phyloP scores from a whole-genome alignment of 2,797 vertebrate genomes.

The Melanotaenia parkinsoni region DNA sequence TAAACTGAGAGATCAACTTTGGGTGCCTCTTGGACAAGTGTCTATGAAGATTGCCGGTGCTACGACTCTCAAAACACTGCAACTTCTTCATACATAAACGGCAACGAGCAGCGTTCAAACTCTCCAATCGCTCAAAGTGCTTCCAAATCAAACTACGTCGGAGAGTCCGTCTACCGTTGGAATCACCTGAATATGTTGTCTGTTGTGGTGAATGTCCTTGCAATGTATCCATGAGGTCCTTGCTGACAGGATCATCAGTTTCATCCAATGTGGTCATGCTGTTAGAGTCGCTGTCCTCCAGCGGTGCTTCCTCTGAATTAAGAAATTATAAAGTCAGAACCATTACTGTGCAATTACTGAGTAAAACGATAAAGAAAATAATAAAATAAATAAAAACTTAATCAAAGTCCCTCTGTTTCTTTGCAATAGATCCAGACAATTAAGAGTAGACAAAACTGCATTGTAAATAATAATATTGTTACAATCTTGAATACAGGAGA shows the following conservation, averaged over 20 bases:
- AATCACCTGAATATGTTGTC: conserved; percentile 1
- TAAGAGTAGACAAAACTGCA: neutral
- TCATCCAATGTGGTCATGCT: conserved; percentile 42
- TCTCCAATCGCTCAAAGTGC: conserved; percentile 69
- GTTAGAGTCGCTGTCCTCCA: conserved; percentile 66
- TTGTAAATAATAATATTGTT: neutral
- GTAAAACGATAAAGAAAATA: too few relatives aligned
- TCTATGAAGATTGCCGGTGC: conserved; percentile 57
- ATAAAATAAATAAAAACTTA: too few relatives aligned
- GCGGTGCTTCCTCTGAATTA: conserved; percentile 61
- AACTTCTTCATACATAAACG: conserved; percentile 78
- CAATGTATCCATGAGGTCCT: conserved; percentile 42
- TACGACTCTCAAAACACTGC: conserved; percentile 24
- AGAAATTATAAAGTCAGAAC: conserved; percentile 6
- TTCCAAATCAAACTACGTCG: conserved; percentile 72
- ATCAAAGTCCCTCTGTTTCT: neutral
- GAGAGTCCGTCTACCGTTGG: conserved; percentile 20
- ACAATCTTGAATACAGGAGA: neutral
- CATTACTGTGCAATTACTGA: neutral
- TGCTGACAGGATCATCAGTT: conserved; percentile 40
- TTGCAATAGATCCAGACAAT: neutral
- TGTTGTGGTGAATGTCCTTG: conserved; percentile 25
- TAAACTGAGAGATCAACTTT: conserved; percentile 53
- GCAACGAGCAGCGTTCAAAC: conserved; percentile 69
- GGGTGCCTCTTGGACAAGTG: conserved; percentile 82